These are phyloP conservation scores for Labeo rohita DNA, from an alignment of 2,113 vertebrate genomes.

Conservation along the genomic window DNA sequence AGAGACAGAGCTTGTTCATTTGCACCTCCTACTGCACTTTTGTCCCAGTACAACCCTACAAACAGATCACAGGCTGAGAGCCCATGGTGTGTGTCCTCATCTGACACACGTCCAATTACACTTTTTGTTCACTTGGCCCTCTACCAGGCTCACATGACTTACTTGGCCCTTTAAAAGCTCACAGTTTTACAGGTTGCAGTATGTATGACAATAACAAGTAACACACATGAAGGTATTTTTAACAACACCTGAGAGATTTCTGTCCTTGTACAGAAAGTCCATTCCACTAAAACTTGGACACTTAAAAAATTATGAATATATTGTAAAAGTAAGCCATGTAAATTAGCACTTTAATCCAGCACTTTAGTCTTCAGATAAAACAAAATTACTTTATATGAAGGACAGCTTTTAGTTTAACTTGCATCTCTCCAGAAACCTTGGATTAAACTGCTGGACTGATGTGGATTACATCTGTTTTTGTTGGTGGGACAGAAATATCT, in stretches of 20 bases:
- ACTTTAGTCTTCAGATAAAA: background rate
- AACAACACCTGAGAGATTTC: background rate
- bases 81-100: background rate
- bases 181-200: background rate
- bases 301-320: background rate
- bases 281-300: background rate
- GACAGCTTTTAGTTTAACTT: background rate
- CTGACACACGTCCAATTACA: background rate
- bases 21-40: background rate
- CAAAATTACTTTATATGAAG: background rate
- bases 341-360: background rate
- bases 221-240: background rate
- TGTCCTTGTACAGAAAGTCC: background rate
- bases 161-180: background rate
- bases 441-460: background rate
- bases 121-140: background rate
- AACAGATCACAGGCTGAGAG: background rate
- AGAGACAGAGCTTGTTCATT: background rate
- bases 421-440: background rate
- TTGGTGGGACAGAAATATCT: background rate
- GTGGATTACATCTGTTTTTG: background rate
- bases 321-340: background rate
- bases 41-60: constrained; percentile 1
- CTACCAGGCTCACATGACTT: background rate
- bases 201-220: background rate